Evolutionary conservation across 2,888 invertebrate species (phyloP).

Genomic region (Eristalis arbustorum): DNA sequence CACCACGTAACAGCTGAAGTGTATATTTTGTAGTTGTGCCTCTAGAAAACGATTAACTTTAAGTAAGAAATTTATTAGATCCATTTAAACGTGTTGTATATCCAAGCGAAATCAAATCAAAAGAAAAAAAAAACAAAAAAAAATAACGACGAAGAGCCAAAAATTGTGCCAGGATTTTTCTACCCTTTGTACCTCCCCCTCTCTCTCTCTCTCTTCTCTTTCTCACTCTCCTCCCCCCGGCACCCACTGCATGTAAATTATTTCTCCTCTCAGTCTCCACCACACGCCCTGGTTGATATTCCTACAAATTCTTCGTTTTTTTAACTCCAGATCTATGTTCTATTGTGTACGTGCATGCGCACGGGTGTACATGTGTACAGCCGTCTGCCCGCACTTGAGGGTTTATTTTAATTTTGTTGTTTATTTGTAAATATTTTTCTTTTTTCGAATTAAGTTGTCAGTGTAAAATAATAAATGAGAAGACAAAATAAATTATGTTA

Average conservation of each 20-base stretch:
- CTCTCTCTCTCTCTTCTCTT: not conserved
- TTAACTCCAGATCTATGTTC: not conserved
- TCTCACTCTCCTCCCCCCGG: not conserved
- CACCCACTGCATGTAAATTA: conserved; percentile 30
- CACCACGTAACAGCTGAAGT: conserved; percentile 19
- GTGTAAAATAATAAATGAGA: conserved; percentile 51
- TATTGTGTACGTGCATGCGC: not conserved
- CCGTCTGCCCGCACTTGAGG: conserved; percentile 3
- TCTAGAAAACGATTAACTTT: conserved; percentile 62
- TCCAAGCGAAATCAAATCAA: conserved; percentile 16
- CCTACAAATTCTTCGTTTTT: not conserved
- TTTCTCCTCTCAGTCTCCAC: conserved; percentile 1
- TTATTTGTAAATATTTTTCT: conserved; percentile 59
- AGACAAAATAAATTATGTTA: conserved; percentile 62
- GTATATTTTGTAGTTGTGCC: conserved; percentile 71
- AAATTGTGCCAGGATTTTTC: conserved; percentile 60
- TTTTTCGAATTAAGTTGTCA: conserved; percentile 55
- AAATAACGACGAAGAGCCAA: conserved; percentile 21
- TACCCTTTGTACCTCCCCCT: conserved; percentile 16
- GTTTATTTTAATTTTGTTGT: conserved; percentile 29
- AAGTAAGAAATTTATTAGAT: conserved; percentile 33
- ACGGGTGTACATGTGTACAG: not conserved
- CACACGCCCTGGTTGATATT: not conserved
- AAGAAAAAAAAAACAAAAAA: not conserved
- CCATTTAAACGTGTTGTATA: conserved; percentile 35